Evolutionary conservation across 2,888 invertebrate genomes (phyloP).

Genomic region (Amiota communis): DNA sequence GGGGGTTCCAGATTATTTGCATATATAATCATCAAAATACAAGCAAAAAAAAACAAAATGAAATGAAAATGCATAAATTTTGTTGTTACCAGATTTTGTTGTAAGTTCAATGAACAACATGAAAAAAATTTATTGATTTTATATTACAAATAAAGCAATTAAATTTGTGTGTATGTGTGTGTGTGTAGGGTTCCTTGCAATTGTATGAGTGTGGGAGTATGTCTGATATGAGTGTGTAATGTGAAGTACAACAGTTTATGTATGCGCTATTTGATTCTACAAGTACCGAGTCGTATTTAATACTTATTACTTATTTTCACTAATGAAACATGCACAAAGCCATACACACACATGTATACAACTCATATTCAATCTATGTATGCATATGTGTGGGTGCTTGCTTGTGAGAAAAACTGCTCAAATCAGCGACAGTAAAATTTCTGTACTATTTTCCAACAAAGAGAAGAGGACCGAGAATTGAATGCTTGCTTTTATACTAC

Average conservation of each 20-base stretch:
- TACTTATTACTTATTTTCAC: conserved; percentile 67
- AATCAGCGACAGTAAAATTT: conserved; percentile 51
- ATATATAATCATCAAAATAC: background rate
- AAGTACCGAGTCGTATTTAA: conserved; percentile 61
- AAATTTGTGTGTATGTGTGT: background rate
- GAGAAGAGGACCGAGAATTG: background rate
- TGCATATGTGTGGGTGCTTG: background rate
- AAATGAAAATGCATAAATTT: background rate
- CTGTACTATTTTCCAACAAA: conserved; percentile 52
- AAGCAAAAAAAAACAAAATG: background rate
- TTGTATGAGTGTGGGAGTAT: too few relatives aligned
- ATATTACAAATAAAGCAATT: conserved; percentile 22
- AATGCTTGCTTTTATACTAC: background rate
- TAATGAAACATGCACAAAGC: conserved; percentile 57
- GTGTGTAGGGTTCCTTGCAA: background rate
- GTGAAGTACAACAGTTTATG: conserved; percentile 36
- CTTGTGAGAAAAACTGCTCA: conserved; percentile 6
- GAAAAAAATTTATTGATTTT: conserved; percentile 22
- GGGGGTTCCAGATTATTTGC: background rate
- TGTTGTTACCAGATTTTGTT: background rate
- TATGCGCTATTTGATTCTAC: conserved; percentile 67
- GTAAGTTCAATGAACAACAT: conserved; percentile 14
- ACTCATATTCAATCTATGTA: background rate
- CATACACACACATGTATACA: conserved; percentile 38
- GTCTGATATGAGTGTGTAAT: background rate